Evolutionary conservation across 2,888 invertebrate species (phyloP).

Genomic region (Amitus sp.): DNA sequence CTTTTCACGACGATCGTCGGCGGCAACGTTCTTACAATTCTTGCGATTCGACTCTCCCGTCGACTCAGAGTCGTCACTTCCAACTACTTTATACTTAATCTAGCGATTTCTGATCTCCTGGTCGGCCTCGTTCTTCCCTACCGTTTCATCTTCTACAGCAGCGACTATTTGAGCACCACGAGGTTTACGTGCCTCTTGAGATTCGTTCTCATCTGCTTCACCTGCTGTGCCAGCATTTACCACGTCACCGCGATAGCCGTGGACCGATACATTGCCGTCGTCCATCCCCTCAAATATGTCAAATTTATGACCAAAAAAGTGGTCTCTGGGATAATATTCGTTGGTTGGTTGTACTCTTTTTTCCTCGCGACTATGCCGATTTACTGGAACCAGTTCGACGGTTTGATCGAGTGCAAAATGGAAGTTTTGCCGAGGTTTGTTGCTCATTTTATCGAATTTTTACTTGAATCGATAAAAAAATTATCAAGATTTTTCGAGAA

Average conservation of each 20-base stretch:
- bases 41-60: conserved; percentile 77
- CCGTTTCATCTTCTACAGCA: conserved; percentile 80
- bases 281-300: conserved; percentile 82
- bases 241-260: conserved; percentile 83
- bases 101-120: conserved; percentile 82
- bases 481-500: too few relatives aligned
- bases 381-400: conserved; percentile 82
- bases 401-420: conserved; percentile 73
- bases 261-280: conserved; percentile 82
- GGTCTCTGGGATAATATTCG: conserved; percentile 72
- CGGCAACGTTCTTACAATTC: conserved; percentile 81
- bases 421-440: conserved; percentile 68
- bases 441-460: too few relatives aligned
- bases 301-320: conserved; percentile 77
- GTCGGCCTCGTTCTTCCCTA: conserved; percentile 82
- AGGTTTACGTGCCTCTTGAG: conserved; percentile 72
- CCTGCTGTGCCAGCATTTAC: conserved; percentile 82
- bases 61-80: conserved; percentile 77
- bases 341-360: conserved; percentile 76
- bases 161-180: conserved; percentile 70
- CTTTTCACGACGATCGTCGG: conserved; percentile 75
- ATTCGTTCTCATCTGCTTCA: conserved; percentile 79
- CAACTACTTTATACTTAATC: conserved; percentile 81
- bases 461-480: too few relatives aligned
- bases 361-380: conserved; percentile 76